Base-by-base conservation (phyloP, 37 sponge, comb jelly and placozoan genomes). In the Bolinopsis microptera region DNA sequence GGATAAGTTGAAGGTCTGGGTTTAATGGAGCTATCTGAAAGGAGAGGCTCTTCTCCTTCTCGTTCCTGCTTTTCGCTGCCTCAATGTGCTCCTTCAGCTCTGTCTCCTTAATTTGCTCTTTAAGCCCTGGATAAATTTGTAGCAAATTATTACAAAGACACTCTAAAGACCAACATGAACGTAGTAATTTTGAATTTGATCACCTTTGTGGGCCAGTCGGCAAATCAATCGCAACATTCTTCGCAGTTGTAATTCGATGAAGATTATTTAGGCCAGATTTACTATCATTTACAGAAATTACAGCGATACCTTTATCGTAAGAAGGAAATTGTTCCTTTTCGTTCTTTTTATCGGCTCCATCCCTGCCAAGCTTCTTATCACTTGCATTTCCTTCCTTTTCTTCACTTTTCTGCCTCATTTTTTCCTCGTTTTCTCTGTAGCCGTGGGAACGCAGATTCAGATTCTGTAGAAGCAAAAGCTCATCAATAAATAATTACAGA, bases 391-490 rank as follows among this genome's bases (percentile, higher is more conserved):
- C 74, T n/a, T 70, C 74, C 18, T 70, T 70, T 27, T n/a, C 37
- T 30, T 80, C 82, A 1, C 22, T 80, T 30, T 21, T 32, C 35
- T 30, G 24, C 76, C 72, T 83, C 38, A 90, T 34, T 90, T 61
- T 40, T 92, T 96, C 90, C 41, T 77, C 93, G 28, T 95, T 97
- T 37, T 97, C 97, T 23, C 68, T 93, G 69, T 83, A 96, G 32
- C 98, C 98, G 69, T 97, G 98, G 38, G 95, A 28, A 5, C 94
- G 36, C 38, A 94, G 37, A 0, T 37, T 74, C 76, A 97, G 68
- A n/a, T 74, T 82, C 94, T 80, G 82, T 22, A 8, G 30, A 70
- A 70, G 30, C 18, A 61, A 61, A 21, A 8, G 13, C 27, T 72
- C 28, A n/a, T 27, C 25, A 72, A 72, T 16, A 72, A 26, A n/a